Base-by-base conservation (phyloP, 2,113 vertebrate species). In the Melanerpes aurifrons region DNA sequence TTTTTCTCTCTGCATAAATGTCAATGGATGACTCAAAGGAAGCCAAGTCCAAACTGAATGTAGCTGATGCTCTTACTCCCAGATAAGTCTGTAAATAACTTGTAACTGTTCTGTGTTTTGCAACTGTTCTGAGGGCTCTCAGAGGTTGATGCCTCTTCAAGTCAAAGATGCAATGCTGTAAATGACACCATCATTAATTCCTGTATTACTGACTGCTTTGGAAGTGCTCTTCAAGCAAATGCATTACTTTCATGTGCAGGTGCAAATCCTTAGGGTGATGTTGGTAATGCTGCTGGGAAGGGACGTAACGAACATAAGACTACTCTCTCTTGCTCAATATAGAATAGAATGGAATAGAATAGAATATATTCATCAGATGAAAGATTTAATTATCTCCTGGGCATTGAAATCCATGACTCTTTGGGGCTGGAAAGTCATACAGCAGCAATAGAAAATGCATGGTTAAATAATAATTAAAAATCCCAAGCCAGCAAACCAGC, bases 381-480 rank as follows among this genome's bases (percentile, higher is more conserved):
- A 91, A 84, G 56, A 62, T 82, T 47, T 66, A 58, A 40, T 91
- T 96, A 54, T 86, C 69, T 93, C n/a, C 50, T 86, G 73, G 85
- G 80, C 80, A 66, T 16, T 74, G 82, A 85, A 93, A 89, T 62
- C 32, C 63, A 14, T 82, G 70, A 61, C 22, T 77, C 61, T 71
- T 43, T 26, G 61, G 68, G 26, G 32, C 57, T 80, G 75, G 68
- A 64, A 89, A 77, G 28, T 80, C 22, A 24, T 64, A 43, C 15
- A 83, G 64, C 68, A 86, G 22, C 54, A 35, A 57, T 13, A 73
- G 82, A 80, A 90, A 90, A 83, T 29, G 22, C 26, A 25, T 61
- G 28, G 35, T 58, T 88, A 57, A 90, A 79, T 62, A 67, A 63
- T 50, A 68, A 75, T 63, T 57, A 0, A 12, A 82, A 74, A 61